These are phyloP conservation scores for Marronus borbonicus DNA, from an alignment of 2,888 invertebrate genomes.

Conservation along the genomic window DNA sequence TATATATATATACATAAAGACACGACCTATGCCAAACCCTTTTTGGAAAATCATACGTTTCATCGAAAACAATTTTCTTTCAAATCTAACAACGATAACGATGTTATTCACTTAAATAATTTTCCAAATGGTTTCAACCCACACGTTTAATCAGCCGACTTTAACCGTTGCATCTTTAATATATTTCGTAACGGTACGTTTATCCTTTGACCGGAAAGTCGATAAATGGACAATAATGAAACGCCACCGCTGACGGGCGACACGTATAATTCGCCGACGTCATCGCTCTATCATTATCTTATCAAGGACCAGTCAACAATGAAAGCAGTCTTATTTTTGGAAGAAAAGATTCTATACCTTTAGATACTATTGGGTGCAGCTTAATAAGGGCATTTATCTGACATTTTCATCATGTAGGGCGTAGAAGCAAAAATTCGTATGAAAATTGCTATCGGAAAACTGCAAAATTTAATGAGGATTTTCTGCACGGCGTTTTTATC, in stretches of 20 bases:
- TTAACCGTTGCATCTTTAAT: no score
- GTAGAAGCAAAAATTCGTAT: neutral
- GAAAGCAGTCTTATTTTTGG: neutral
- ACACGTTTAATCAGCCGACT: no score
- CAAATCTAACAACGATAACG: no score
- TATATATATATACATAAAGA: no score
- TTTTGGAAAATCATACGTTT: no score
- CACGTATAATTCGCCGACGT: conserved; percentile 7
- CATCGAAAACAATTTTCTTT: no score
- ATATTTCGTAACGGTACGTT: no score
- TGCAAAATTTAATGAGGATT: neutral
- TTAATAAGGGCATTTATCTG: neutral
- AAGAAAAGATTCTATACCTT: no score
- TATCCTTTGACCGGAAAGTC: no score
- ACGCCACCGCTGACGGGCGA: neutral
- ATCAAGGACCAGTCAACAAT: conserved; percentile 6
- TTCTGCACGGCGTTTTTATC: neutral
- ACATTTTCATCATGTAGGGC: neutral
- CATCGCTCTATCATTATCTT: neutral
- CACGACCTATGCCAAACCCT: no score
- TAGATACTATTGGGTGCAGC: neutral
- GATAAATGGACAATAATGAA: neutral
- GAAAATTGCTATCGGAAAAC: neutral
- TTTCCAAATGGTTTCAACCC: no score
- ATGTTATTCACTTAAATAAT: no score